Conservation (phyloP, 2,797 vertebrate genomes). For the Rhinella marina region DNA sequence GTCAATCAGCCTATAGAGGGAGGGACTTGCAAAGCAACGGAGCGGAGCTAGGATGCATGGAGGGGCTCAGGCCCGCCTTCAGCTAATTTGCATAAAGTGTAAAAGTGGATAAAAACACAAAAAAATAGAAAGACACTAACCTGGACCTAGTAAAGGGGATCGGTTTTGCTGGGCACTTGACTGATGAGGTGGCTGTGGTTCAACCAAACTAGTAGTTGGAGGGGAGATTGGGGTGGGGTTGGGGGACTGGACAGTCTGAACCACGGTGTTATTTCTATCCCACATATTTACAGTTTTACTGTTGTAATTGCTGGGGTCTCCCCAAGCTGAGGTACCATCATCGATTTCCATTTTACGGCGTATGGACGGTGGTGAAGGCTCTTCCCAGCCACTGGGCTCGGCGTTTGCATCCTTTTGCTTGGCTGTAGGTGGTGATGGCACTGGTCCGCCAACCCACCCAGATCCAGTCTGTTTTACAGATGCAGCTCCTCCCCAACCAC, state of each 20-base stretch:
- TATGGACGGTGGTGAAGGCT: constrained; percentile 94
- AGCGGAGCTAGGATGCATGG: too few relatives aligned
- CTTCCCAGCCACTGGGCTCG: constrained; percentile 95
- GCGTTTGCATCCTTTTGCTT: constrained; percentile 77
- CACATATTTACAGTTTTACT: constrained; percentile 95
- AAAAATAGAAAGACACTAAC: constrained; percentile 72
- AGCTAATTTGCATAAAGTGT: too few relatives aligned
- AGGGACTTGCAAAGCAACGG: too few relatives aligned
- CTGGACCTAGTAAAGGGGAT: constrained; percentile 88
- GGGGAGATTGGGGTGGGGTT: constrained; percentile 78
- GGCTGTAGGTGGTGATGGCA: constrained; percentile 73
- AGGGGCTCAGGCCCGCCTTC: too few relatives aligned
- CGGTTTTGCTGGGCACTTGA: constrained; percentile 83
- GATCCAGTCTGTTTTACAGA: constrained; percentile 88
- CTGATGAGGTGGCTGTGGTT: constrained; percentile 82
- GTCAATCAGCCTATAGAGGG: too few relatives aligned
- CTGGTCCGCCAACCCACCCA: constrained; percentile 79
- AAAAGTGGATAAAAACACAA: too few relatives aligned
- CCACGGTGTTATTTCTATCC: constrained; percentile 91
- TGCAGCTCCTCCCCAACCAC: constrained; percentile 87
- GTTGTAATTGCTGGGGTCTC: constrained; percentile 88
- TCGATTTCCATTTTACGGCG: constrained; percentile 98
- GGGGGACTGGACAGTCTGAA: constrained; percentile 81
- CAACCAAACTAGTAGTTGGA: constrained; percentile 76
- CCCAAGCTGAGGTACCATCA: constrained; percentile 98